A percentile compares a stretch with the other conserved stretches of the same genome.
Conservation (phyloP, 2,797 vertebrate species). For the Acipenser transmontanus region DNA sequence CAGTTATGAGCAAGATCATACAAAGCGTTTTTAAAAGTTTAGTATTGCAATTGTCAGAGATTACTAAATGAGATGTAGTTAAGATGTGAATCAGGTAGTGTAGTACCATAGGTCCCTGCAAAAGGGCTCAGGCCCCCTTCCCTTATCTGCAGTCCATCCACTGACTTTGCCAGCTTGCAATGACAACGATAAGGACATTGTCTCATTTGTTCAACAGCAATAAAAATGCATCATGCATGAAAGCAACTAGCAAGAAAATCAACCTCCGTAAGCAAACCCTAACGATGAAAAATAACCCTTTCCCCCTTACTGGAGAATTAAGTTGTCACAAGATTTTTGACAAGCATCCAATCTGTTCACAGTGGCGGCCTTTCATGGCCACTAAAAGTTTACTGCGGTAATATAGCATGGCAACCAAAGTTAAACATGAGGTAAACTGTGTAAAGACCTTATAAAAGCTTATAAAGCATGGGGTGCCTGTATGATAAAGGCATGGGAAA, state of each 20-base stretch:
- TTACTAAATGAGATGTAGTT: too few relatives aligned
- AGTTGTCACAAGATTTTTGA: slow-evolving; percentile 8
- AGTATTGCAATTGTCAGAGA: too few relatives aligned
- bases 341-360: slow-evolving; percentile 1
- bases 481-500: neutral
- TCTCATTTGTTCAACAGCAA: slow-evolving; percentile 16
- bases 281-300: slow-evolving; percentile 8
- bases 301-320: neutral
- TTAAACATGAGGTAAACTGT: neutral
- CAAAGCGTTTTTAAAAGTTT: too few relatives aligned
- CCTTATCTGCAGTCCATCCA: too few relatives aligned
- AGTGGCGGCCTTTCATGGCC: neutral
- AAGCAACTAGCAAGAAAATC: slow-evolving; percentile 11
- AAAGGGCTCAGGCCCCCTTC: too few relatives aligned
- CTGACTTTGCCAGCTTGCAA: neutral
- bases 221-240: slow-evolving; percentile 6
- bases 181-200: slow-evolving; percentile 13
- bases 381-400: neutral
- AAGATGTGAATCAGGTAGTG: too few relatives aligned
- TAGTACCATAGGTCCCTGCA: too few relatives aligned
- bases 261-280: slow-evolving; percentile 2
- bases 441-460: neutral
- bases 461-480: neutral
- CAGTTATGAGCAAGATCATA: too few relatives aligned
- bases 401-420: neutral